phyloP scores from a whole-genome alignment of 2,888 invertebrate species.

The Lumbricus terrestris region DNA sequence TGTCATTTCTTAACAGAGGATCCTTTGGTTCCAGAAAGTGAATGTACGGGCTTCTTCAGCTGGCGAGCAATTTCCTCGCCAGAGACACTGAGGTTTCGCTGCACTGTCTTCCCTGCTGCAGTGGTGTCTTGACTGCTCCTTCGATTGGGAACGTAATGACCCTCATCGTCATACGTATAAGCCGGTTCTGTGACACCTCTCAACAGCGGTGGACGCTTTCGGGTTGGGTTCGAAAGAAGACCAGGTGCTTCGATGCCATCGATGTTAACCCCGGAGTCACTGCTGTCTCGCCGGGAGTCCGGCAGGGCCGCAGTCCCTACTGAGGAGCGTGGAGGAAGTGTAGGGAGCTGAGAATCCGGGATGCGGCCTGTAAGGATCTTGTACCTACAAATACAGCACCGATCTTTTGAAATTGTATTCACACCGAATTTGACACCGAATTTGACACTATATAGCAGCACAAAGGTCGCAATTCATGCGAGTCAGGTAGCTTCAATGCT shows the following conservation, averaged over 20 bases:
- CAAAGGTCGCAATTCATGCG: too few relatives aligned
- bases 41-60: neutral
- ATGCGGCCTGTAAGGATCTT: neutral
- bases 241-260: neutral
- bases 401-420: neutral
- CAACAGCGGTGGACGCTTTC: neutral
- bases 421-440: too few relatives aligned
- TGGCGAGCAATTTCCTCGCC: neutral
- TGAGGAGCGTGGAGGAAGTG: neutral
- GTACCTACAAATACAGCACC: neutral
- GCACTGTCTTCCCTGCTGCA: neutral
- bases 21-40: neutral
- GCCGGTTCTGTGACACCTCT: neutral
- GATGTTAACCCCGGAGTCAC: neutral
- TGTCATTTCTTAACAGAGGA: neutral
- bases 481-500: too few relatives aligned
- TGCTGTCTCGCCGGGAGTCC: neutral
- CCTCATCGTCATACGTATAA: neutral
- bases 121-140: neutral
- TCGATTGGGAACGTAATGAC: neutral
- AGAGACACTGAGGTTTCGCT: neutral
- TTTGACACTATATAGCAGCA: too few relatives aligned
- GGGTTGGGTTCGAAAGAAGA: neutral
- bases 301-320: neutral
- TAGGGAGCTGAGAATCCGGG: neutral